A percentile compares a stretch with the other conserved stretches of the same genome.
Conservation (phyloP, 2,797 vertebrate species). For the Serranus cabrilla region DNA sequence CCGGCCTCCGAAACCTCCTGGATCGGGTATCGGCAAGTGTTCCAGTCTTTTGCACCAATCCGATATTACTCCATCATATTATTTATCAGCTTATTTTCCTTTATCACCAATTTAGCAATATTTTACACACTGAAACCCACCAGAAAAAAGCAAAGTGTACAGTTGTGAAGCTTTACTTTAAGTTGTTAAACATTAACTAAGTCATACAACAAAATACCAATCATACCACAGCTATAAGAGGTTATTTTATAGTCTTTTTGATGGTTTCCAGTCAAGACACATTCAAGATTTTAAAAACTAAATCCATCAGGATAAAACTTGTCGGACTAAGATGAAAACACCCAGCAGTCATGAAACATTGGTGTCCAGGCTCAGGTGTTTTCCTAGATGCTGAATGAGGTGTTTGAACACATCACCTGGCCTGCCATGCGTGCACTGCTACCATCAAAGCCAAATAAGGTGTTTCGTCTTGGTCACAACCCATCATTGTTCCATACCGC, state of each 20-base stretch:
- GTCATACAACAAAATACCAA: too few relatives aligned
- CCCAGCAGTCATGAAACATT: not conserved
- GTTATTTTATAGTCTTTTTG: too few relatives aligned
- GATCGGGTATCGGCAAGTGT: not conserved
- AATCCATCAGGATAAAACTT: not conserved
- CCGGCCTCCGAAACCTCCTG: too few relatives aligned
- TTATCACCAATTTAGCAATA: too few relatives aligned
- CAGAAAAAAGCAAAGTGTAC: too few relatives aligned
- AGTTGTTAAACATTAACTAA: too few relatives aligned
- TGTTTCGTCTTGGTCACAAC: not conserved
- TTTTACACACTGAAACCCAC: too few relatives aligned
- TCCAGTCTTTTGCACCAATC: not conserved
- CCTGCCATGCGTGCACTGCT: not conserved
- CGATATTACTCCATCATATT: too few relatives aligned
- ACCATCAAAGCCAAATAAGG: not conserved
- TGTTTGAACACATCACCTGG: not conserved
- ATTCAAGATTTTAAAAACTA: not conserved
- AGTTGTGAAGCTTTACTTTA: too few relatives aligned
- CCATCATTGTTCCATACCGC: slow-evolving; percentile 3
- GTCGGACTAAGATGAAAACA: not conserved
- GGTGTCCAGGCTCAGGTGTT: not conserved
- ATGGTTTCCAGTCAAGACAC: slow-evolving; percentile 14
- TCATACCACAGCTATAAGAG: too few relatives aligned
- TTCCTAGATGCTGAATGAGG: not conserved
- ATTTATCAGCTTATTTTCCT: too few relatives aligned